A percentile compares a stretch with the other conserved stretches of the same genome.
phyloP scores from a whole-genome alignment of 1,140 invertebrate genomes.

The Zaprionus lachaisei region DNA sequence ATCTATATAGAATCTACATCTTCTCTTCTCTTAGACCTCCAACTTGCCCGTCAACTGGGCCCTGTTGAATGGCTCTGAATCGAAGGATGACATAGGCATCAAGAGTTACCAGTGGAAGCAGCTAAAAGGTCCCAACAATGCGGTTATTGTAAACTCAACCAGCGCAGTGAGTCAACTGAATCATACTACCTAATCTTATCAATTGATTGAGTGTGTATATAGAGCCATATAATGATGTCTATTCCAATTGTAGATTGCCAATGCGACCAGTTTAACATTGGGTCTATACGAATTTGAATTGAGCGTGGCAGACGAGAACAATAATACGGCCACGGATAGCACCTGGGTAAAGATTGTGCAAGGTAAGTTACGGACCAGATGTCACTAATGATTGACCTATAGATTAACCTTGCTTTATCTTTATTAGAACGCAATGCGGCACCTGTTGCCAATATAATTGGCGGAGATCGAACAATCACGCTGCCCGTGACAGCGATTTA shows the following conservation, averaged over 20 bases:
- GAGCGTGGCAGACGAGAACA: slow-evolving; percentile 93
- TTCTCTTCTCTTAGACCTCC: slow-evolving; percentile 87
- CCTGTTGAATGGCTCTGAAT: slow-evolving; percentile 91
- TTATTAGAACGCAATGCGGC: slow-evolving; percentile 93
- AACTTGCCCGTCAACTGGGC: slow-evolving; percentile 92
- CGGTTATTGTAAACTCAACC: slow-evolving; percentile 84
- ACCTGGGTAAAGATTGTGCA: slow-evolving; percentile 94
- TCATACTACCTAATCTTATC: neutral
- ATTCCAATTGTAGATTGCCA: slow-evolving; percentile 85
- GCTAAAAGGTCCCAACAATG: slow-evolving; percentile 87
- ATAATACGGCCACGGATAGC: slow-evolving; percentile 90
- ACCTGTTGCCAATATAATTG: slow-evolving; percentile 92
- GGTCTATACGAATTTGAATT: slow-evolving; percentile 94
- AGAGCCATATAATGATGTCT: neutral
- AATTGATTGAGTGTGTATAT: neutral
- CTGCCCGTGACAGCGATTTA: slow-evolving; percentile 91
- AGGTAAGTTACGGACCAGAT: slow-evolving; percentile 87
- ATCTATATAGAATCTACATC: too few relatives aligned
- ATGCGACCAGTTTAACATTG: slow-evolving; percentile 92
- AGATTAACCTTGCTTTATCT: neutral
- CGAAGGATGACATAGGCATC: slow-evolving; percentile 94
- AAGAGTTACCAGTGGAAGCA: slow-evolving; percentile 93
- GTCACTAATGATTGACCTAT: neutral
- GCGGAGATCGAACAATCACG: slow-evolving; percentile 91
- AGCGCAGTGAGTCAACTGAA: slow-evolving; percentile 81